These are phyloP conservation scores for Tenualosa ilisha DNA, from an alignment of 2,797 vertebrate species.

Conservation along the genomic window DNA sequence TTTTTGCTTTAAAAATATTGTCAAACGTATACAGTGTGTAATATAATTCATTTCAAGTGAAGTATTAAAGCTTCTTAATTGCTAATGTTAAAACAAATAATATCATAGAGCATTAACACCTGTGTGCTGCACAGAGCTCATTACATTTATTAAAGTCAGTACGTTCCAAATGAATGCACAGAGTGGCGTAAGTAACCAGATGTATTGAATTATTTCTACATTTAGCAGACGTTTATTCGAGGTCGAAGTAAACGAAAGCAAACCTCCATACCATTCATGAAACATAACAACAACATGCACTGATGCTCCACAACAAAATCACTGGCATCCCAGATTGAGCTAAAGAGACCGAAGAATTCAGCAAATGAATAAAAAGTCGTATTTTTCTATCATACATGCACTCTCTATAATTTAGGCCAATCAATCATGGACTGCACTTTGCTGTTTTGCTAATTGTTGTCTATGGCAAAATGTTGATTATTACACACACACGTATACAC, in stretches of 20 bases:
- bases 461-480: no score
- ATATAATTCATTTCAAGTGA: no score
- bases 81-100: neutral
- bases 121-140: neutral
- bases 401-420: neutral
- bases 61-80: no score
- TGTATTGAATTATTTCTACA: neutral
- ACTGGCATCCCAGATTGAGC: neutral
- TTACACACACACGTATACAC: no score
- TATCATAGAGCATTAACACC: neutral
- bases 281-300: no score
- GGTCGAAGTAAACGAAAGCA: no score
- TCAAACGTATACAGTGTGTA: no score
- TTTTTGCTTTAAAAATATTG: neutral
- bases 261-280: no score
- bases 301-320: neutral
- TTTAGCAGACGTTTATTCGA: neutral
- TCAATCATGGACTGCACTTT: neutral
- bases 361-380: no score
- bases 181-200: neutral
- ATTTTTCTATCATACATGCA: neutral
- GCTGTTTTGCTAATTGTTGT: no score
- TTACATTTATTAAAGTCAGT: neutral
- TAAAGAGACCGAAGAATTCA: neutral
- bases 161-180: neutral